These are phyloP conservation scores for Mechanitis mazaeus DNA, from an alignment of 2,888 invertebrate genomes.

Conservation along the genomic window DNA sequence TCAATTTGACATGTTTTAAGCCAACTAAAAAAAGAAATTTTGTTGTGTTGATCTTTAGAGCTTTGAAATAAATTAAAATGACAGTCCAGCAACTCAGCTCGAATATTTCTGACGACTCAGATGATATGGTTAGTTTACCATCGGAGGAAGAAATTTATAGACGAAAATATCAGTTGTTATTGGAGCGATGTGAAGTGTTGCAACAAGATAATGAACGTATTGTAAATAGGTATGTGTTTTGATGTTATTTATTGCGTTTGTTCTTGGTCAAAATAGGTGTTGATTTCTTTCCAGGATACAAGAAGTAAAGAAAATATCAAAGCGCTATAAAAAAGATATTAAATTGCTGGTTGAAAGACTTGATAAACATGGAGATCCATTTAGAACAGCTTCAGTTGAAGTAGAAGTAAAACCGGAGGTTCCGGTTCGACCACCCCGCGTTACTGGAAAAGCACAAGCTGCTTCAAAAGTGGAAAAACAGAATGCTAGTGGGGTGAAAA, in stretches of 20 bases:
- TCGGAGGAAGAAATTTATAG: slow-evolving; percentile 82
- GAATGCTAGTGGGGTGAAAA: slow-evolving; percentile 49
- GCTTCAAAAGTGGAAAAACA: slow-evolving; percentile 53
- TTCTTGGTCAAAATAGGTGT: slow-evolving; percentile 30
- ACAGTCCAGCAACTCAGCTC: slow-evolving; percentile 74
- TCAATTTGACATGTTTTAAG: slow-evolving; percentile 31
- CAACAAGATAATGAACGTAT: slow-evolving; percentile 87
- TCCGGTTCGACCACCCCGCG: slow-evolving; percentile 42
- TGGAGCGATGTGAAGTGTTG: slow-evolving; percentile 84
- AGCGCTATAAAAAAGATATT: slow-evolving; percentile 81
- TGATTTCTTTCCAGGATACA: slow-evolving; percentile 76
- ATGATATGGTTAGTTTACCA: slow-evolving; percentile 74
- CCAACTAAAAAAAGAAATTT: slow-evolving; percentile 62
- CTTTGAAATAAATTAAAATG: slow-evolving; percentile 75
- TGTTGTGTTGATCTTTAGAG: slow-evolving; percentile 66
- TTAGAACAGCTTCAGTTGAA: slow-evolving; percentile 79
- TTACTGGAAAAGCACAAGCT: slow-evolving; percentile 45
- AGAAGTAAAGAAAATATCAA: slow-evolving; percentile 81
- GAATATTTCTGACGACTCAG: slow-evolving; percentile 75
- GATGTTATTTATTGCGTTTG: slow-evolving; percentile 30
- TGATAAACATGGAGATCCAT: slow-evolving; percentile 82
- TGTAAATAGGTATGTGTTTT: slow-evolving; percentile 76
- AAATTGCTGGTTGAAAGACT: slow-evolving; percentile 81
- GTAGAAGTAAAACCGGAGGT: slow-evolving; percentile 65
- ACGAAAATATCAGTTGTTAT: slow-evolving; percentile 82